Conservation (phyloP, 2,888 invertebrate species). For the Steinernema scapterisci region DNA sequence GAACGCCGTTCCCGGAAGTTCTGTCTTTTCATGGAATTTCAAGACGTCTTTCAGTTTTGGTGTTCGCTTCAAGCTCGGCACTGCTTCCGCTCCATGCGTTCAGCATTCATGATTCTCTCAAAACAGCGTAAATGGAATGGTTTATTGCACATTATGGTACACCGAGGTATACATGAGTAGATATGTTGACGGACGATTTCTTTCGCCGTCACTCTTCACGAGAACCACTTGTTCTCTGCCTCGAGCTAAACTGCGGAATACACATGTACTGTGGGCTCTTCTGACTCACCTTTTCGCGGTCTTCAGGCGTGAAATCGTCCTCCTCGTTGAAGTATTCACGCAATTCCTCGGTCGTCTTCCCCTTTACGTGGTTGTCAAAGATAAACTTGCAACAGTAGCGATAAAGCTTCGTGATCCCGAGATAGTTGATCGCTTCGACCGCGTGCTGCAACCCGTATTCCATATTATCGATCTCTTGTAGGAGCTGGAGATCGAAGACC, state of each 20-base stretch:
- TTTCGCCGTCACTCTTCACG: background rate
- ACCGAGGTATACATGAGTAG: no score
- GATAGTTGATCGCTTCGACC: background rate
- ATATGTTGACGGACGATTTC: no score
- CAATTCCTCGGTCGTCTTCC: background rate
- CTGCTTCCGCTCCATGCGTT: no score
- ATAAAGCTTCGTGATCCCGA: background rate
- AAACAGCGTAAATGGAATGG: no score
- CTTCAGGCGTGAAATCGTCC: constrained; percentile 8
- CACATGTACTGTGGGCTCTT: no score
- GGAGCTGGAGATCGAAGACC: background rate
- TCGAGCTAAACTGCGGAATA: background rate
- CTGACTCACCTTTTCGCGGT: background rate
- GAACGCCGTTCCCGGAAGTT: no score
- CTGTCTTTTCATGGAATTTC: no score
- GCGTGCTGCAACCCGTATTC: background rate
- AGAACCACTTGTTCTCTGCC: constrained; percentile 21
- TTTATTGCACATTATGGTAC: no score
- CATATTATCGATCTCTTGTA: background rate
- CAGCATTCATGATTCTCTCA: no score
- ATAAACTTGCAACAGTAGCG: constrained; percentile 24
- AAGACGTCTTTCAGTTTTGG: no score
- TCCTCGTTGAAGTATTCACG: background rate
- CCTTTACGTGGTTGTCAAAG: constrained; percentile 16
- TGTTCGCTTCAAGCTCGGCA: no score